These are phyloP conservation scores for Archilochus colubris DNA, from an alignment of 2,113 vertebrate genomes.

Conservation along the genomic window DNA sequence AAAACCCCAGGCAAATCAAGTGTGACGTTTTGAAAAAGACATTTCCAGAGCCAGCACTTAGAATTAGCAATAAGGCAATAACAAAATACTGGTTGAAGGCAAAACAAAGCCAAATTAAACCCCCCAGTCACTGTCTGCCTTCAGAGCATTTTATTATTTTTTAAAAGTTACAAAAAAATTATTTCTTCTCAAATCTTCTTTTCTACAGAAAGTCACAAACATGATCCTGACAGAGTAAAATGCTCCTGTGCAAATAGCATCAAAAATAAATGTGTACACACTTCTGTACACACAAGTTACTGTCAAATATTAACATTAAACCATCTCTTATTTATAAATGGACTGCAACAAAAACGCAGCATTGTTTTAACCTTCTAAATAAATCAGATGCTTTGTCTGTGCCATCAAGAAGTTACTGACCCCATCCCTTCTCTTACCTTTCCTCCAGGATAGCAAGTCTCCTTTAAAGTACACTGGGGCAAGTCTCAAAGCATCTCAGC, in stretches of 20 bases:
- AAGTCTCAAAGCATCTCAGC: neutral
- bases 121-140: neutral
- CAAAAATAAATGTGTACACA: neutral
- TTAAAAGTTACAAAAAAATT: neutral
- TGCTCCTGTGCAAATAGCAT: neutral
- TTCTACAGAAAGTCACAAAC: neutral
- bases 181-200: neutral
- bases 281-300: conserved; percentile 39
- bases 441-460: neutral
- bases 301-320: conserved; percentile 37
- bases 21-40: neutral
- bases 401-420: neutral
- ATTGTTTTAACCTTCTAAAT: neutral
- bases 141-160: conserved; percentile 25
- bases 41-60: neutral
- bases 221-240: neutral
- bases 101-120: neutral
- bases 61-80: neutral
- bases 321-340: neutral
- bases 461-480: neutral
- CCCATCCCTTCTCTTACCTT: neutral
- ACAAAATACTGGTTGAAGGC: neutral
- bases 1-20: no score
- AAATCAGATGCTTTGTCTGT: neutral
- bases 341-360: neutral